Percentiles rank a stretch among this genome's conserved stretches.
phyloP scores from a whole-genome alignment of 1,140 invertebrate species.

The Hyposmocoma kahamanoa region DNA sequence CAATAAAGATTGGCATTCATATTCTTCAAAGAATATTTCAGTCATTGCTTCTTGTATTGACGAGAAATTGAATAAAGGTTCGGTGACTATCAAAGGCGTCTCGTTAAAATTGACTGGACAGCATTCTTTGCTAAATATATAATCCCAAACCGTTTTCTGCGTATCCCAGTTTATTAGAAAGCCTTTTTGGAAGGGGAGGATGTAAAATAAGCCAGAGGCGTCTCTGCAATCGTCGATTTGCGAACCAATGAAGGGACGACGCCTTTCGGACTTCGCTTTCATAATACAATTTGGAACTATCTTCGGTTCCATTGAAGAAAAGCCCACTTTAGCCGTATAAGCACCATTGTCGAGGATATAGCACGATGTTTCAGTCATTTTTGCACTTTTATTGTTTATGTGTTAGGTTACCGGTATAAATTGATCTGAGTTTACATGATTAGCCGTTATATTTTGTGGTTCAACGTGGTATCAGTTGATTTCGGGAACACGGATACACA shows the following conservation, averaged over 20 bases:
- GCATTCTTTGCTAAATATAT: conserved; percentile 92
- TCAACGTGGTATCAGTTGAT: no score
- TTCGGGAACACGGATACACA: no score
- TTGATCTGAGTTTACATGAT: no score
- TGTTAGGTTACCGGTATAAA: no score
- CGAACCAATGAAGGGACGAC: conserved; percentile 91
- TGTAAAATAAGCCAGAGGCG: conserved; percentile 94
- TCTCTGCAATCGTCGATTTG: conserved; percentile 93
- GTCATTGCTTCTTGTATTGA: conserved; percentile 94
- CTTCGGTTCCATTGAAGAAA: conserved; percentile 80
- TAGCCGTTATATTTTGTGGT: no score
- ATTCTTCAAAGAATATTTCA: conserved; percentile 99
- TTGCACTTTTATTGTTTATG: no score
- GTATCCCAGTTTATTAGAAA: conserved; percentile 97
- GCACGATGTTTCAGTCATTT: conserved; percentile 57
- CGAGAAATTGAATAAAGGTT: conserved; percentile 95
- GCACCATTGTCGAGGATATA: conserved; percentile 93
- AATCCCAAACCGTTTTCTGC: conserved; percentile 97
- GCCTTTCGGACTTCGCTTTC: conserved; percentile 97
- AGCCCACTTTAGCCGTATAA: conserved; percentile 88
- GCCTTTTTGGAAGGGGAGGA: conserved; percentile 96
- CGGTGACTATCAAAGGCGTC: conserved; percentile 90
- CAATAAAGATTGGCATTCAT: conserved; percentile 90
- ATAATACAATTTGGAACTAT: conserved; percentile 96
- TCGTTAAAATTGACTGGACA: conserved; percentile 86